Base-by-base conservation (phyloP, 2,113 vertebrate species). In the Lepidothrix coronata region DNA sequence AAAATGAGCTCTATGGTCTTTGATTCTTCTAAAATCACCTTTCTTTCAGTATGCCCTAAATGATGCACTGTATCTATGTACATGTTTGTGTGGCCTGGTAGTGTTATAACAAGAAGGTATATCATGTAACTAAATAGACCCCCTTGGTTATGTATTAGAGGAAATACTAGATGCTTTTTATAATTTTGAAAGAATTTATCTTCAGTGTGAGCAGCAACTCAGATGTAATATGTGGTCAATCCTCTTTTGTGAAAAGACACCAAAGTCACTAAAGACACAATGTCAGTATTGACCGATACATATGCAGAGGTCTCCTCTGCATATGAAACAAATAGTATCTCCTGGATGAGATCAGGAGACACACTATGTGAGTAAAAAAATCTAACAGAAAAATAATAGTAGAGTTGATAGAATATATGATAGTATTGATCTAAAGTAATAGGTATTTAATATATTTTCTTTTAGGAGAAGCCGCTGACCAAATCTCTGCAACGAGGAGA, bases 401-500 rank as follows among this genome's bases (percentile, higher is more conserved):
- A 67, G 35, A 73, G 8, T 39, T 84, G 13, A 15, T 87, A 63
- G 31, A 89, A 44, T 57, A 27, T 75, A 48, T 30, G 1, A 16
- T 37, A 61, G 59, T 58, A 33, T 31, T 86, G 46, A 31, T 89
- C 25, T 73, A 55, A 85, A 78, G 16, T 95, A 86, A 96, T 78
- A 35, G 0, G 0, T 85, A 39, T 87, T 91, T 81, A 54, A 71
- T 86, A 3, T 58, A 9, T 96, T 97, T 96, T 85, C 81, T 97
- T 97, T 31, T 79, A 99, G 99, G 99, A 99, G 96, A 99, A 99
- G 96, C 98, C 99, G 35, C 98, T 99, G 97, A 98, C 99, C 88
- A 99, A 99, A 97, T 99, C 99, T 66, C 98, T 99, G 30, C 99
- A 99, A 95, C 98, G 99, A 97, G 99, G 99, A 96, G 99, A 99